Base-by-base conservation (phyloP, 2,888 invertebrate genomes). In the Drosophila limbata region DNA sequence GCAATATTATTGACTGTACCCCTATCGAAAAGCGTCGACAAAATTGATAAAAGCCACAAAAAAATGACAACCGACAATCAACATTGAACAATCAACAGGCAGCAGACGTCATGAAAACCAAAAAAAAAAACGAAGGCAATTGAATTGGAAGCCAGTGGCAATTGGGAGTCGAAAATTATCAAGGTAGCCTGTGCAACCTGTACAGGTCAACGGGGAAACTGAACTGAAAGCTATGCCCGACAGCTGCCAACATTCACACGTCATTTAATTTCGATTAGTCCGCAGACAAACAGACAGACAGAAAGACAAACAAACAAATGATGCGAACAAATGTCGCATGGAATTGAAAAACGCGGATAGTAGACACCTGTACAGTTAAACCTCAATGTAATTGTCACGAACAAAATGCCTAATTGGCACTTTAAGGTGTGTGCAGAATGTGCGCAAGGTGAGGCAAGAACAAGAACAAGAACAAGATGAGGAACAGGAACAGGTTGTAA, bases 251-350 rank as follows among this genome's bases (percentile, higher is more conserved):
- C 81, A 87, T 91, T 92, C 91, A 91, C 91, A 92, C 91, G 90
- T 92, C 91, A 92, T 92, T 92, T 92, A 91, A 91, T 91, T 91
- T 91, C 91, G 91, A 92, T 92, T 92, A 92, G 91, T 86, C 72
- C 71, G 33, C 50, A 40, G 40, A 44, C 55, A 56, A 55, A 47
- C 66, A 69, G 51, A 50, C 61, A 67, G 37, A 47, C 68, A 68
- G 51, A 48, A 53, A 65, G 57, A 51, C 56, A 68, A 67, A 60
- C 68, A 69, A 55, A 60, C 62, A 69, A 73, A 60, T 70, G 65
- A 64, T 66, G 73, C 70, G 53, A 42, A 45, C 57, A 63, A 68
- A 81, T 73, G 77, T 77, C 28, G 40, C 53, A 53, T 45, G 44
- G 13, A 21, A 42, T 51, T 28, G 21, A 25, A 61, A 48, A 47